Evolutionary conservation across 2,888 invertebrate species (phyloP), one percentile per base, ranked within the genome.

Genomic region (Cryptocheilus praepositus): DNA sequence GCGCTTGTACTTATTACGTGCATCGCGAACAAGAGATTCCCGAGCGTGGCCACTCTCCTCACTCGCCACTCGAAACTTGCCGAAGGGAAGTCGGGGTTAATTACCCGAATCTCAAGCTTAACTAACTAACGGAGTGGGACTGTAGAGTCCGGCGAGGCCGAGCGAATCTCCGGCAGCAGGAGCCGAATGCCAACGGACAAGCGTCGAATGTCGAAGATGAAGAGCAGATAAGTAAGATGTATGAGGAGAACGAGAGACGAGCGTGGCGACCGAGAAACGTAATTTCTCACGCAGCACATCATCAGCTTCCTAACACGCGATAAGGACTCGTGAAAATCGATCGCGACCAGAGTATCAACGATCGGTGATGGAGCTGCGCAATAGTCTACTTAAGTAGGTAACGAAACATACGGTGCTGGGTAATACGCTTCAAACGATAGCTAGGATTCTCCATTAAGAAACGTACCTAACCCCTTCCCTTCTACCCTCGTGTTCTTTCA

Each of bases 141-240:
- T 86, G 85, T 81, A 85, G 85, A 88, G 81, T 85, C 71, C 79
- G 84, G 86, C 85, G 53, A 19, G 21, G 43, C 18, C 36, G 36
- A 36, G 3, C 36, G 36, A 36, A 11, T 36, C 36, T 36, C 36
- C 11, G 36, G 36, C 4, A 11, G 36, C 1, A 5, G 36, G 36
- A 36, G 36, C 36, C 36, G 36, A 36, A 11, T 7, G 36, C 36
- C 36, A 7, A 36, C 4, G 13, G 36, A 28, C 7, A 28, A 36
- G 21, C 19, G 28, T 44, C 49, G 52, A 28, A 28, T 7, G 4
- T 28, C 28, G 28, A 28, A 7, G 7, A 11, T 11, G 36, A 36
- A 36, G 8, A 11, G 8, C 36, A 25, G 5, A 5, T 25, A 25
- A 25, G 25, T 4, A 36, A 36, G 36, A 36, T 3, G 25, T 25